Evolutionary conservation across 2,888 invertebrate genomes (phyloP), one percentile per base, ranked within the genome.

Genomic region (Theristus sp.): DNA sequence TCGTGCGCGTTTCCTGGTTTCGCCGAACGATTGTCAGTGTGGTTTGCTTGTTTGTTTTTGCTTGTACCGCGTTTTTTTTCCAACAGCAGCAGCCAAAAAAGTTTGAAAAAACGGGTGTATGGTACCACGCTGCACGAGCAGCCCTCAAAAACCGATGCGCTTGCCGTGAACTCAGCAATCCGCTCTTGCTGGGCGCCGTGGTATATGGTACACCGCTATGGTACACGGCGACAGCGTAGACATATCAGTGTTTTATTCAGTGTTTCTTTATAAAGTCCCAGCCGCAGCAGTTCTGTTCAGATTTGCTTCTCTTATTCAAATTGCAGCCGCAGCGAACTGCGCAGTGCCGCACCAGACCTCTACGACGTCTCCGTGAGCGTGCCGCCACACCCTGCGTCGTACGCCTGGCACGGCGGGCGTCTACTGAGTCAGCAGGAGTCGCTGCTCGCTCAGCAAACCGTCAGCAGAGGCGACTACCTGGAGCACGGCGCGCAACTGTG

Each of bases 401-500:
- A 88, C 74, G 82, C 89, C 0, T 94, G 93, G 93, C 81, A 84
- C 68, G 93, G 91, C 2, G 94, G 54, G 2, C 25, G 17, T 26
- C 26, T 22, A 13, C 27, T 54, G 54, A 10, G 17, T 27, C 26
- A 13, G 13, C 10, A 82, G 66, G n/a, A 68, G 25, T 80, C 85
- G 10, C 83, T 65, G 52, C 86, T 90, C 62, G 63, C 65, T 1
- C 73, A 74, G 57, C 68, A 74, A 67, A 77, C 85, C 63, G 83
- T 90, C 1, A 85, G 87, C 0, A 83, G 83, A 67, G 85, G 87
- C 66, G 86, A 90, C 68, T 94, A 89, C 74, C 89, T 90, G 64
- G 91, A 93, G 73, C 82, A 85, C 70, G 93, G 93, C 22, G 77
- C 80, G 47, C 73, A 73, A 52, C 74, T 80, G 56, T 82, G 82